Conservation (phyloP, 2,113 vertebrate genomes). For the Callorhinus ursinus region DNA sequence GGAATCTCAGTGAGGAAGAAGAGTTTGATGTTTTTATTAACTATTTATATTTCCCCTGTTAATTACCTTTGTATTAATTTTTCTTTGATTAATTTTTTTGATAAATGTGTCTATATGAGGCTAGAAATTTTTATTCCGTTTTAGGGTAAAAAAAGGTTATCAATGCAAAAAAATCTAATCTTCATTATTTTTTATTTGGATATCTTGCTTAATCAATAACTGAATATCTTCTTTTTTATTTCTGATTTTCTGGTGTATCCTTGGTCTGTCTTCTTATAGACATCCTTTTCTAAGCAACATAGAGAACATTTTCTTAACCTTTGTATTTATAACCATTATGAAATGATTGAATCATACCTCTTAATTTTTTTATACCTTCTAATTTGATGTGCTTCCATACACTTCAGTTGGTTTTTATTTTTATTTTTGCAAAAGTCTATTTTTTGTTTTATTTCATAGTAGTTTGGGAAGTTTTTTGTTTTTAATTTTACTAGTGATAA, state of each 20-base stretch:
- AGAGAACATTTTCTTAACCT: not conserved
- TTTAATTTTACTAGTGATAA: constrained; percentile 1
- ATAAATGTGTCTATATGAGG: not conserved
- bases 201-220: not conserved
- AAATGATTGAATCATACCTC: not conserved
- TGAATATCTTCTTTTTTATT: not conserved
- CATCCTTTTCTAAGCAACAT: not conserved
- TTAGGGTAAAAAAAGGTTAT: not conserved
- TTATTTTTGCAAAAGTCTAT: not conserved
- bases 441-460: not conserved
- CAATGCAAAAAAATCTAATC: not conserved
- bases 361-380: not conserved
- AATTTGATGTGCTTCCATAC: not conserved
- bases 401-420: not conserved
- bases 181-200: not conserved
- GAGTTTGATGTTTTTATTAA: not conserved
- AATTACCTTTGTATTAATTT: not conserved
- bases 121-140: not conserved
- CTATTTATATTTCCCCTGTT: not conserved
- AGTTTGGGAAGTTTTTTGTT: not conserved
- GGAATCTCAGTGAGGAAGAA: not conserved
- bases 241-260: not conserved
- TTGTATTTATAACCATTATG: not conserved
- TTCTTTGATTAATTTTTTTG: not conserved
- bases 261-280: not conserved